These are phyloP conservation scores for Chlorodrepanis virens DNA, from an alignment of 2,113 vertebrate species.

Conservation along the genomic window DNA sequence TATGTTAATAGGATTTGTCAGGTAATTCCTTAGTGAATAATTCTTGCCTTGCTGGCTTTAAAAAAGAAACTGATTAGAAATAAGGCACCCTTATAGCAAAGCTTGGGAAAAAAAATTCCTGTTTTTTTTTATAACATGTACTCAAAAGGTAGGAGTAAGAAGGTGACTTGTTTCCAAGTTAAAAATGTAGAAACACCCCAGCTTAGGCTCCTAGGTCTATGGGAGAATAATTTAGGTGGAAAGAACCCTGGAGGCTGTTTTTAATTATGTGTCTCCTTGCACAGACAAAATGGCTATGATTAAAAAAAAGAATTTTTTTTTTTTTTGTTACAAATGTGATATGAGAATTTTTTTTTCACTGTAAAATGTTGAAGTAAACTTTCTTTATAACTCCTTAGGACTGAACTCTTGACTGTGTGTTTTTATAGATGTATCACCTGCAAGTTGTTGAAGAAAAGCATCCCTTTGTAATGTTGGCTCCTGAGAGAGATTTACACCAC, in stretches of 20 bases:
- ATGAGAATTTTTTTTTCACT: background rate
- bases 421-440: background rate
- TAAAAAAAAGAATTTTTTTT: background rate
- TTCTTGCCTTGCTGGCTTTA: background rate
- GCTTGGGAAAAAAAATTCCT: background rate
- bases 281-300: background rate
- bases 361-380: background rate
- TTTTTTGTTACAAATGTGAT: background rate
- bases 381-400: background rate
- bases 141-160: background rate
- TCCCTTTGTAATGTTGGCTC: background rate
- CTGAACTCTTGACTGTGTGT: background rate
- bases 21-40: background rate
- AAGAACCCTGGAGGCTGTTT: background rate
- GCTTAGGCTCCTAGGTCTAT: background rate
- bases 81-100: background rate
- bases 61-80: background rate
- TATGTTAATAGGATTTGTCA: conserved; percentile 26
- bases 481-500: background rate
- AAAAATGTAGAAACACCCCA: background rate
- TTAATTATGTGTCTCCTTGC: background rate
- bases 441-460: background rate
- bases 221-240: background rate
- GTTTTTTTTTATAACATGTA: background rate
- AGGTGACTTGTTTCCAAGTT: background rate